Evolutionary conservation across 1,140 invertebrate species (phyloP).

Genomic region (Thaumatotibia leucotreta): DNA sequence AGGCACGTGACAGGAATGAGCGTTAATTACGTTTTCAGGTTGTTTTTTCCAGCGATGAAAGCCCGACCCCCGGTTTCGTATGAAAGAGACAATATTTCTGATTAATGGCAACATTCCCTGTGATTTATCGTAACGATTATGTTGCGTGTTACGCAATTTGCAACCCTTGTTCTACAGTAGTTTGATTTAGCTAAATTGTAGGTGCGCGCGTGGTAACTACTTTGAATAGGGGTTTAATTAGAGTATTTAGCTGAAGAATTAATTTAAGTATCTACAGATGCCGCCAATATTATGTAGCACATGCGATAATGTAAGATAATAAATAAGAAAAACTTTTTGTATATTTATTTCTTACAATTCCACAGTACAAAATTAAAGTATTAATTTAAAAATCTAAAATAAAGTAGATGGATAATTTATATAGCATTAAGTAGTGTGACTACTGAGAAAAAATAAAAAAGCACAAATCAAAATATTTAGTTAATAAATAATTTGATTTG

Average conservation of each 20-base stretch:
- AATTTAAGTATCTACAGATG: background rate
- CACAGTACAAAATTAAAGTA: too few species aligned
- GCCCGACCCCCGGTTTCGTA: conserved; percentile 16
- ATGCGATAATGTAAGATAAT: too few species aligned
- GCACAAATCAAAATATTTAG: too few species aligned
- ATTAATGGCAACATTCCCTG: conserved; percentile 6
- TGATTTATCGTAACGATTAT: conserved; percentile 13
- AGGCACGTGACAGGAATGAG: conserved; percentile 23
- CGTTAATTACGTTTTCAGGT: conserved; percentile 28
- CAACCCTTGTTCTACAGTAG: background rate
- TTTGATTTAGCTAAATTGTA: background rate
- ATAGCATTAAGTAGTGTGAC: too few species aligned
- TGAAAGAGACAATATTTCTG: conserved; percentile 26
- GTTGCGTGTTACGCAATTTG: conserved; percentile 6
- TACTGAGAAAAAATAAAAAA: too few species aligned
- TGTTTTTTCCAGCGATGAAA: conserved; percentile 15
- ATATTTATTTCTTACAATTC: too few species aligned
- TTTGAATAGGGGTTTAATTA: background rate
- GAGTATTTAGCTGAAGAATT: background rate
- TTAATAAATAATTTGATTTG: too few species aligned
- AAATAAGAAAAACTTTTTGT: too few species aligned
- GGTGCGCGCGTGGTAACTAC: background rate
- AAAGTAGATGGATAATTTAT: too few species aligned
- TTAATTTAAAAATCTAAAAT: too few species aligned
- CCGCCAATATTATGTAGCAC: too few species aligned